These are phyloP conservation scores for Psilopsiagon aurifrons DNA, from an alignment of 2,113 vertebrate genomes.

Conservation along the genomic window DNA sequence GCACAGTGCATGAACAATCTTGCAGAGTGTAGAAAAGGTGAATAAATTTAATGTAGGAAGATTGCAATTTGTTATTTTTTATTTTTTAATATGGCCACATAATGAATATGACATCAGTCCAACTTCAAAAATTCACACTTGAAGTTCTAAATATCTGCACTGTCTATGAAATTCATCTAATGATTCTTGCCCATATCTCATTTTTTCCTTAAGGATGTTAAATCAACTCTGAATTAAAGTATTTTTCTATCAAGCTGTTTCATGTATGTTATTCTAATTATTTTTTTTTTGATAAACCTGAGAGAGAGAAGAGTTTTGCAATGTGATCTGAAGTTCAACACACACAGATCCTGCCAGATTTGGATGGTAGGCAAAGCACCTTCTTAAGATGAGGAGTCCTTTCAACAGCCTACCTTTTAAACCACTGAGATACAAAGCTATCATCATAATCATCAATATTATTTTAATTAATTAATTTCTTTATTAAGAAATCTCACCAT, in stretches of 20 bases:
- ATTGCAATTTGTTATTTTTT: neutral
- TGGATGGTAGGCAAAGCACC: neutral
- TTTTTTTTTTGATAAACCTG: neutral
- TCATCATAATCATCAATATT: neutral
- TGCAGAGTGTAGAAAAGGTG: neutral
- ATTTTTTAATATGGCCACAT: neutral
- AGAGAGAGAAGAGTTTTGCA: neutral
- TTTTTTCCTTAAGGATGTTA: neutral
- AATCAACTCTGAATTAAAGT: neutral
- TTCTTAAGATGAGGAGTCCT: neutral
- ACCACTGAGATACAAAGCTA: neutral
- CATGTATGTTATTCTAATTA: neutral
- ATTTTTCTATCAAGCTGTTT: neutral
- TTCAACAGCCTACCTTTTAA: neutral
- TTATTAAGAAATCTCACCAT: neutral
- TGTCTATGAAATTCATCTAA: neutral
- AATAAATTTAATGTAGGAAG: neutral
- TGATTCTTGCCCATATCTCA: neutral
- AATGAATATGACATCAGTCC: neutral
- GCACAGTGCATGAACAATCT: neutral
- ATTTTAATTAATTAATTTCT: neutral
- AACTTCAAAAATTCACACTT: neutral
- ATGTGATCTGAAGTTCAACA: neutral
- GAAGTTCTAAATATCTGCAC: neutral
- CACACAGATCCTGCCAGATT: neutral